These are phyloP conservation scores for Brachyhypopomus occidentalis DNA, from an alignment of 2,113 vertebrate genomes.

Conservation along the genomic window DNA sequence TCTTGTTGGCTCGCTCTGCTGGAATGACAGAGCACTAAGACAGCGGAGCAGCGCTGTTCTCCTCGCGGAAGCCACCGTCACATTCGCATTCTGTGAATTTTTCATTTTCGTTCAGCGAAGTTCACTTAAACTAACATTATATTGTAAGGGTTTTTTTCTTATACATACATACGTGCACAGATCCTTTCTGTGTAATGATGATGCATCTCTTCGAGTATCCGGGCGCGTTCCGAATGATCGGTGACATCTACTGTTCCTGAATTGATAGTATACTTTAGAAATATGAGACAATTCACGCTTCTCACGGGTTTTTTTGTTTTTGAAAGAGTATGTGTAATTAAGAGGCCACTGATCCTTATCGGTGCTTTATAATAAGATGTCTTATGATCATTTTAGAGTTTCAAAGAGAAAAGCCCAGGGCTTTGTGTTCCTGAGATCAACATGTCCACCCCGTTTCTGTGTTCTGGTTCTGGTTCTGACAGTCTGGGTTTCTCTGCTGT, in stretches of 20 bases:
- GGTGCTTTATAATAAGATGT: too few species aligned
- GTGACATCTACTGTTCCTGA: too few species aligned
- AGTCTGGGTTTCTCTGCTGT: constrained; percentile 38
- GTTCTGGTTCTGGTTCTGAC: constrained; percentile 38
- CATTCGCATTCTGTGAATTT: background rate
- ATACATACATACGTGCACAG: background rate
- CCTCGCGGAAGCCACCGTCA: background rate
- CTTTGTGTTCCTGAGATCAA: background rate
- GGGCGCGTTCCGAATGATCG: too few species aligned
- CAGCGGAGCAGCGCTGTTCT: background rate
- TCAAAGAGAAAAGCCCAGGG: too few species aligned
- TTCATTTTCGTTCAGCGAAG: background rate
- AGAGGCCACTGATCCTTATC: too few species aligned
- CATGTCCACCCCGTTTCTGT: background rate
- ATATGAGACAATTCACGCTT: too few species aligned
- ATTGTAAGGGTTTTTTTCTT: background rate
- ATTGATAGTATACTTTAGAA: too few species aligned
- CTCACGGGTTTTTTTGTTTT: too few species aligned
- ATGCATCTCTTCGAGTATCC: too few species aligned
- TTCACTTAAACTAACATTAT: background rate
- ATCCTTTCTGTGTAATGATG: background rate
- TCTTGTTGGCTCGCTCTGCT: constrained; percentile 2
- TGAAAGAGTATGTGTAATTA: too few species aligned
- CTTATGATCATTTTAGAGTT: background rate
- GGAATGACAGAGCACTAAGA: background rate